These are phyloP conservation scores for Drepana falcataria DNA, from an alignment of 2,888 invertebrate genomes.

Conservation along the genomic window DNA sequence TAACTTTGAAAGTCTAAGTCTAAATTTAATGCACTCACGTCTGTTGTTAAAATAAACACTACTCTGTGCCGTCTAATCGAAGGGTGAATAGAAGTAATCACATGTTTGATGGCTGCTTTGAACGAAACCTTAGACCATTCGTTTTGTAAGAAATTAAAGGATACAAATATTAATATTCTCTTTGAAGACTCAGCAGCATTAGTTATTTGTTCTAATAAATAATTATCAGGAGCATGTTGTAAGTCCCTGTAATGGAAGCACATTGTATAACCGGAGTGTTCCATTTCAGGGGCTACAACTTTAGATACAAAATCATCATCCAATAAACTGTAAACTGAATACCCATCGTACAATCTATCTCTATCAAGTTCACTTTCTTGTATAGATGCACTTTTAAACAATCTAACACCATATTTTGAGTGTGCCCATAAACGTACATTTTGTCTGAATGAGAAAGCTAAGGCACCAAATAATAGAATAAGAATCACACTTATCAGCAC, in stretches of 20 bases:
- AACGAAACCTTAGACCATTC: conserved; percentile 92
- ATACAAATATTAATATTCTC: conserved; percentile 87
- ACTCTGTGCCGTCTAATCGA: conserved; percentile 81
- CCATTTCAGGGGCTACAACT: conserved; percentile 85
- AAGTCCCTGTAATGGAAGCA: conserved; percentile 84
- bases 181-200: conserved; percentile 82
- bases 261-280: conserved; percentile 82
- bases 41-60: conserved; percentile 76
- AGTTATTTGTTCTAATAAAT: conserved; percentile 80
- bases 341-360: conserved; percentile 90
- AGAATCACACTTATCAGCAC: conserved; percentile 85
- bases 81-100: conserved; percentile 82
- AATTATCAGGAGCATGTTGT: conserved; percentile 80
- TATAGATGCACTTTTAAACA: conserved; percentile 82
- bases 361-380: conserved; percentile 78
- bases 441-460: conserved; percentile 87
- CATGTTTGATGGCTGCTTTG: conserved; percentile 87
- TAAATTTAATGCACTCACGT: conserved; percentile 84
- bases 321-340: conserved; percentile 90
- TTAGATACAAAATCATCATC: conserved; percentile 86
- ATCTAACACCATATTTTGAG: conserved; percentile 86
- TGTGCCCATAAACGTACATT: conserved; percentile 90
- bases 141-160: conserved; percentile 87
- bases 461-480: conserved; percentile 83
- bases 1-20: conserved; percentile 87